These are phyloP conservation scores for Hippoglossus hippoglossus DNA, from an alignment of 2,797 vertebrate species.

Conservation along the genomic window DNA sequence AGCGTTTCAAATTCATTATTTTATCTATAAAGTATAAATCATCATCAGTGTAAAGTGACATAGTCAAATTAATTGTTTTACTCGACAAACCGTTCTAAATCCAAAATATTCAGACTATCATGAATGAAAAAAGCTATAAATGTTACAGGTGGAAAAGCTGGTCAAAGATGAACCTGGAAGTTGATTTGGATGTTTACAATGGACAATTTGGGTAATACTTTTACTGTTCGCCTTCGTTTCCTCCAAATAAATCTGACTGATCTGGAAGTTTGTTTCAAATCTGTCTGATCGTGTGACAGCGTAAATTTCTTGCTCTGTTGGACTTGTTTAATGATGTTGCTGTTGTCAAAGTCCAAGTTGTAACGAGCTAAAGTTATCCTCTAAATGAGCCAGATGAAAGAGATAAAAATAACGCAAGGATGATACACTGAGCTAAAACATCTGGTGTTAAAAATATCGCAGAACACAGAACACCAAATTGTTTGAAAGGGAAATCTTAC, in stretches of 20 bases:
- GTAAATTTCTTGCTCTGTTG: background rate
- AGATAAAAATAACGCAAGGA: constrained; percentile 14
- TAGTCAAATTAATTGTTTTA: background rate
- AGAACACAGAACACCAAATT: background rate
- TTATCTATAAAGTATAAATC: background rate
- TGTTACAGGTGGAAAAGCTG: too few species aligned
- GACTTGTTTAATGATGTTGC: background rate
- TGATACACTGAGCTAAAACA: constrained; percentile 17
- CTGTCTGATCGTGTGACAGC: background rate
- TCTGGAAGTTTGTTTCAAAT: background rate
- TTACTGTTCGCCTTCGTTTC: background rate
- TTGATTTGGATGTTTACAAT: background rate
- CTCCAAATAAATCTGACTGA: too few species aligned
- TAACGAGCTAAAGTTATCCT: background rate
- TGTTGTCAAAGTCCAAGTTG: constrained; percentile 1
- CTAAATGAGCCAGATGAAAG: constrained; percentile 9
- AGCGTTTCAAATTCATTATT: background rate
- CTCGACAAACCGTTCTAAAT: too few species aligned
- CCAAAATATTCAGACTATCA: too few species aligned
- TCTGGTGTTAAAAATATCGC: constrained; percentile 33
- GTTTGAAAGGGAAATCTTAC: background rate
- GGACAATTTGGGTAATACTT: background rate
- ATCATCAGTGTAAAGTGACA: background rate
- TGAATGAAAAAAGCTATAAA: too few species aligned
- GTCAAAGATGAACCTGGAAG: background rate